phyloP scores from a whole-genome alignment of 2,797 vertebrate genomes.

The Pseudomugil tenellus region DNA sequence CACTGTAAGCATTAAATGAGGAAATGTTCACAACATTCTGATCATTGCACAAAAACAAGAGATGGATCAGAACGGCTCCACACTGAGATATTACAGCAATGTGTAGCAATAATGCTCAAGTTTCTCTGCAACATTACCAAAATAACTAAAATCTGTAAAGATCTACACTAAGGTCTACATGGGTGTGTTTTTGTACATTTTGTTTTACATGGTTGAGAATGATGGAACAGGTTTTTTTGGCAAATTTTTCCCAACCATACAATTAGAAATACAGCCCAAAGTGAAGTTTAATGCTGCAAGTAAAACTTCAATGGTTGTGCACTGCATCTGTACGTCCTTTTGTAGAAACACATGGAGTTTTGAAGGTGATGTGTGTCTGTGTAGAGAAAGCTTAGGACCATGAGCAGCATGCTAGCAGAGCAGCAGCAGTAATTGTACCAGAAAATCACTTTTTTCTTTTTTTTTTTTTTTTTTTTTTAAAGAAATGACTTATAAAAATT shows the following conservation, averaged over 20 bases:
- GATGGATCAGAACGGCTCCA: constrained; percentile 1
- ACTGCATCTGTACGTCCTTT: background rate
- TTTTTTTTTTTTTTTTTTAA: background rate
- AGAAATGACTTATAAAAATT: constrained; percentile 9
- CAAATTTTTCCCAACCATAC: background rate
- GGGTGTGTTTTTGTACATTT: background rate
- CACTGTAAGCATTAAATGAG: background rate
- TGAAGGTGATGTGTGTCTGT: constrained; percentile 20
- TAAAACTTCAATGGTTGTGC: constrained; percentile 6
- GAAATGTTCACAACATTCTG: background rate
- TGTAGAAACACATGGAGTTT: constrained; percentile 8
- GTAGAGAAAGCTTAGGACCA: constrained; percentile 13
- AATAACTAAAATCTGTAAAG: background rate
- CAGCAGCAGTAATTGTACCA: background rate
- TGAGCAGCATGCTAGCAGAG: constrained; percentile 9
- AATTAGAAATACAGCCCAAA: background rate
- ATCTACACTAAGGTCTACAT: background rate
- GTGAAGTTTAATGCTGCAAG: constrained; percentile 8
- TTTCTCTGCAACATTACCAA: background rate
- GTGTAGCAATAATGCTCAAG: constrained; percentile 8
- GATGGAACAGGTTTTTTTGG: background rate
- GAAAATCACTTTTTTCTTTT: constrained; percentile 1
- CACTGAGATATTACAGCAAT: background rate
- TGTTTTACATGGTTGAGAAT: background rate
- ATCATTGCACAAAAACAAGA: constrained; percentile 9